Evolutionary conservation across 2,113 vertebrate species (phyloP).

Genomic region (Scophthalmus maximus): DNA sequence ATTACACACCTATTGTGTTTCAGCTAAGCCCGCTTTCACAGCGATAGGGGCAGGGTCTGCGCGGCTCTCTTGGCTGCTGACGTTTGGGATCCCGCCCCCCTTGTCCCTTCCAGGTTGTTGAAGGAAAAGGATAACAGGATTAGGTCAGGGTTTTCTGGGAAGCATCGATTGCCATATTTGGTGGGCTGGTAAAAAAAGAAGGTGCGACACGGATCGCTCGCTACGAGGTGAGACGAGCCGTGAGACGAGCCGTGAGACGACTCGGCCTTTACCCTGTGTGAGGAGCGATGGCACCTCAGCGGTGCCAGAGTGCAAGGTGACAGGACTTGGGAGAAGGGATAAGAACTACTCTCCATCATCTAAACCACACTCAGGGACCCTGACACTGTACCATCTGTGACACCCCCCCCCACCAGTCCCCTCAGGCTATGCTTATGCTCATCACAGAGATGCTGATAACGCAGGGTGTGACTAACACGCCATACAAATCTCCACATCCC

Average conservation of each 20-base stretch:
- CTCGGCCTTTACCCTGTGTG: slow-evolving; percentile 66
- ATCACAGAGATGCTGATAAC: slow-evolving; percentile 83
- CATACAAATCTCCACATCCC: slow-evolving; percentile 83
- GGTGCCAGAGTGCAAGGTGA: slow-evolving; percentile 62
- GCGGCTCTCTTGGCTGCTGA: slow-evolving; percentile 85
- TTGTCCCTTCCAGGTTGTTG: slow-evolving; percentile 88
- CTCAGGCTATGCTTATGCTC: slow-evolving; percentile 82
- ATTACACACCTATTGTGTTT: slow-evolving; percentile 99
- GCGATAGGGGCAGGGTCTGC: slow-evolving; percentile 85
- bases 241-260: too few species aligned
- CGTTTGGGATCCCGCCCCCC: slow-evolving; percentile 86
- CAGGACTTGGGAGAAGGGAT: slow-evolving; percentile 62
- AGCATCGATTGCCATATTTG: slow-evolving; percentile 85
- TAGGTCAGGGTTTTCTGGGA: slow-evolving; percentile 86
- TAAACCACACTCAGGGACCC: slow-evolving; percentile 64
- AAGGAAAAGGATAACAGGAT: slow-evolving; percentile 96
- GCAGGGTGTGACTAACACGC: slow-evolving; percentile 81
- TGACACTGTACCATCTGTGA: slow-evolving; percentile 82
- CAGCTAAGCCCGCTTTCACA: slow-evolving; percentile 92
- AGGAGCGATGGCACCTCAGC: slow-evolving; percentile 66
- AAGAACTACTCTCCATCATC: slow-evolving; percentile 58
- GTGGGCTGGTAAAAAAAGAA: slow-evolving; percentile 80
- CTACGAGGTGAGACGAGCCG: slow-evolving; percentile 38
- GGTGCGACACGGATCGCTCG: slow-evolving; percentile 75
- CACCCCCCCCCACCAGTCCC: slow-evolving; percentile 65